A percentile compares a stretch with the other conserved stretches of the same genome.
Conservation (phyloP, 2,888 invertebrate genomes). For the Agrilus cyanescens region DNA sequence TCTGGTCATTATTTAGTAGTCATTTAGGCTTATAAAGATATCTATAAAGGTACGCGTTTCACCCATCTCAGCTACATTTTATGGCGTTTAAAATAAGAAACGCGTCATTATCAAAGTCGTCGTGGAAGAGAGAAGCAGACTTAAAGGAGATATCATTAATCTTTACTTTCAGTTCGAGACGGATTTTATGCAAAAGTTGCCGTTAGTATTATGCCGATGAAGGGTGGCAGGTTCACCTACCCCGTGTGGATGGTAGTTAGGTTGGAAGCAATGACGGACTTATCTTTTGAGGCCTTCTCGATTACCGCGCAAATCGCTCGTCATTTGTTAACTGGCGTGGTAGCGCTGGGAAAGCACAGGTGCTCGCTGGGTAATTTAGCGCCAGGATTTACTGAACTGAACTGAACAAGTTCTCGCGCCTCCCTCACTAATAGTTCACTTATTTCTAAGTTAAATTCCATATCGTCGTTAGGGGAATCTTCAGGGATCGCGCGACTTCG, state of each 20-base stretch:
- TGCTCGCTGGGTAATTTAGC: conserved; percentile 30
- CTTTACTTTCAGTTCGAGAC: conserved; percentile 25
- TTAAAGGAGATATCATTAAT: conserved; percentile 17
- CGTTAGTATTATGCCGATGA: conserved; percentile 20
- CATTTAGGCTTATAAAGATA: no score
- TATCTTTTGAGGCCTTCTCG: conserved; percentile 25
- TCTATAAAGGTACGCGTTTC: no score
- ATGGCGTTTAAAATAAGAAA: no score
- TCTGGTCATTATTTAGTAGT: no score
- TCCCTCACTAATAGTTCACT: conserved; percentile 15
- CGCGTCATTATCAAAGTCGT: no score
- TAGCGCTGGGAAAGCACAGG: conserved; percentile 31
- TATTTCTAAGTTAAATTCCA: conserved; percentile 10
- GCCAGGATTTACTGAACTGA: conserved; percentile 28
- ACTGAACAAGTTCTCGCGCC: conserved; percentile 11
- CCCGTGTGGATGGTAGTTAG: conserved; percentile 1
- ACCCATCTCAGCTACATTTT: no score
- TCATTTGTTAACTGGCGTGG: conserved; percentile 31
- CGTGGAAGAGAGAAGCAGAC: no score
- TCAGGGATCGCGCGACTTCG: conserved; percentile 5
- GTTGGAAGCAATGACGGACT: conserved; percentile 25
- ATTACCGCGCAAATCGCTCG: conserved; percentile 34
- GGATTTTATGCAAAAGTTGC: conserved; percentile 32
- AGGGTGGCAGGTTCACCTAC: background rate
- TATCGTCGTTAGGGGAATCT: no score